Evolutionary conservation across 2,888 invertebrate species (phyloP), one percentile per base, ranked within the genome.

Genomic region (Tillus elongatus): DNA sequence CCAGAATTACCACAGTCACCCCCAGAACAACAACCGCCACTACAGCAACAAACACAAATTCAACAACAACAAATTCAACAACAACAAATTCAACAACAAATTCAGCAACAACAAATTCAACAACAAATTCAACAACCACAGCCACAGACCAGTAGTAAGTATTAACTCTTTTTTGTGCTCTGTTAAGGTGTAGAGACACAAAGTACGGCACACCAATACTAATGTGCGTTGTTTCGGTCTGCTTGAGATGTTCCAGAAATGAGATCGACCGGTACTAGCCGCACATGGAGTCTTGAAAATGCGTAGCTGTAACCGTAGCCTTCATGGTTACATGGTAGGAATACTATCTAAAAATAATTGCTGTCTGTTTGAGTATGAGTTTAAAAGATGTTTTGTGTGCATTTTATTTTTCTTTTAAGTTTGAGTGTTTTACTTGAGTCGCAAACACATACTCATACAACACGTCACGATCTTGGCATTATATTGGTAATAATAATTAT

Each of bases 221-320:
- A 67, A 67, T 67, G 59, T 63, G 64, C 60, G 64, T 57, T 64
- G 60, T 58, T 57, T 57, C 59, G 58, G 60, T 68, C 66, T 68
- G 67, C 67, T 68, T 68, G 66, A 66, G 67, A 66, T 68, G 68
- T 68, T 68, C 62, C 67, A 68, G 68, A 65, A 61, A 56, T 58
- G 61, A 59, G 60, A 61, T 57, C 61, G 53, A 48, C 63, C 61
- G 56, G 57, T 51, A 58, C 57, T 61, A 57, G 57, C 59, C 60
- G 54, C 56, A 51, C 54, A 49, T 57, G 61, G 61, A 61, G 56
- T 60, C 51, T 6, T 19, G 54, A 57, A 46, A 31, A 34, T 46
- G 50, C 49, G 49, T 46, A 52, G 62, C 61, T 60, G 60, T 62
- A 59, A 59, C 60, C 57, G 54, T 54, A 56, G 56, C 59, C 58